A percentile compares a stretch with the other conserved stretches of the same genome.
Conservation (phyloP, 2,797 vertebrate species). For the Gobionotothen gibberifrons region DNA sequence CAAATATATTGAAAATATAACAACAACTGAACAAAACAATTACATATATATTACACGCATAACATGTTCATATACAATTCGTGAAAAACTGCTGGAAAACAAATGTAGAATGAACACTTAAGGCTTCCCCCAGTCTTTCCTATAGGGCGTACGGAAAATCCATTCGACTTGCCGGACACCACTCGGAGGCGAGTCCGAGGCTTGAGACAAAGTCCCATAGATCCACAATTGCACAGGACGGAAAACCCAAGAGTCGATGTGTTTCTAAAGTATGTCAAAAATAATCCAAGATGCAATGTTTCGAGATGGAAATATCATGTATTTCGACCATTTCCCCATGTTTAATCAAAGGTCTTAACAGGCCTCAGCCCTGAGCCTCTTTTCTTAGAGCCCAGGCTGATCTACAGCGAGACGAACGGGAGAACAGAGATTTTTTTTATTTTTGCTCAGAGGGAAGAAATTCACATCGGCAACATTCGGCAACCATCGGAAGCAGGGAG, state of each 20-base stretch:
- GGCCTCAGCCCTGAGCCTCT: conserved; percentile 86
- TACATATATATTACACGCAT: neutral
- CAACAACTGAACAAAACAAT: rapidly evolving
- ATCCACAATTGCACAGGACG: conserved; percentile 55
- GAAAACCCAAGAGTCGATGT: conserved; percentile 13
- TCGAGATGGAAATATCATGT: conserved; percentile 25
- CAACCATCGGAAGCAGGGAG: conserved; percentile 83
- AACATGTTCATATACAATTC: neutral
- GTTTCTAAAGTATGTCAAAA: conserved; percentile 28
- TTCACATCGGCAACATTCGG: conserved; percentile 82
- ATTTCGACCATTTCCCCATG: conserved; percentile 49
- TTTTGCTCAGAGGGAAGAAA: conserved; percentile 87
- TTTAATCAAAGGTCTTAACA: conserved; percentile 60
- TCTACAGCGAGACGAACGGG: conserved; percentile 86
- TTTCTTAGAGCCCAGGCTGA: conserved; percentile 86
- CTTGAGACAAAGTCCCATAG: conserved; percentile 75
- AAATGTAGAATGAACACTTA: conserved; percentile 16
- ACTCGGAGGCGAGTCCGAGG: conserved; percentile 79
- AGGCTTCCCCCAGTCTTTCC: conserved; percentile 84
- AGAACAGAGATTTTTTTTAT: conserved; percentile 85
- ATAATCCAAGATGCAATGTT: conserved; percentile 50
- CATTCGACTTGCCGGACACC: conserved; percentile 44
- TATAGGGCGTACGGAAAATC: conserved; percentile 59
- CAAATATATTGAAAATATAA: neutral
- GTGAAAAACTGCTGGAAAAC: neutral